Evolutionary conservation across 1,140 invertebrate species (phyloP).

Genomic region (Camponotus vicinus): DNA sequence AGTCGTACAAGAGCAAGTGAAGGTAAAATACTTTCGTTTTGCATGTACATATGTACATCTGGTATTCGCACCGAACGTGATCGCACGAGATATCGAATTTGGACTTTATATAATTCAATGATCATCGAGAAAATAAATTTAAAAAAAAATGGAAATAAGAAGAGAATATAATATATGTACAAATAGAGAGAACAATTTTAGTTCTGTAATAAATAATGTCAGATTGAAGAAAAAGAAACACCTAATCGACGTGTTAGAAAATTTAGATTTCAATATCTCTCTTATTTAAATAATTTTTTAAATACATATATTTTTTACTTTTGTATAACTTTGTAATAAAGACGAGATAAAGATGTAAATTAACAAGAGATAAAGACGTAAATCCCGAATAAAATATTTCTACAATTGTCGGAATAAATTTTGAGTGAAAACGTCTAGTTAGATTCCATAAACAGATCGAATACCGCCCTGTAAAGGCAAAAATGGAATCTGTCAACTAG

Average conservation of each 20-base stretch:
- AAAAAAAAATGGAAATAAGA: neutral
- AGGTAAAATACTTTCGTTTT: conserved; percentile 59
- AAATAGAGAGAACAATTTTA: neutral
- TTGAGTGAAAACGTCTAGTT: neutral
- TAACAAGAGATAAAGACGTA: neutral
- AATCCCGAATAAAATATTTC: neutral
- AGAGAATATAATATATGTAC: neutral
- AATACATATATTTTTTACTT: neutral
- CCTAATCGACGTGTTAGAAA: neutral
- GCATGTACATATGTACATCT: neutral
- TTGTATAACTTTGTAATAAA: neutral
- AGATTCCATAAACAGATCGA: neutral
- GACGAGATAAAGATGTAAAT: neutral
- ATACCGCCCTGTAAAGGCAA: neutral
- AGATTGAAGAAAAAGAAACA: neutral
- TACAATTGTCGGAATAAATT: neutral
- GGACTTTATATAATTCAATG: neutral
- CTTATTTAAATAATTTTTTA: neutral
- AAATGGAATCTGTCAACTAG: conserved; percentile 5
- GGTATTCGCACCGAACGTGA: conserved; percentile 15
- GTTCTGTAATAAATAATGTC: neutral
- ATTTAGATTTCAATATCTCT: neutral
- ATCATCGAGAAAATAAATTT: neutral
- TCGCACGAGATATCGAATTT: neutral
- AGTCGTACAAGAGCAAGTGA: conserved; percentile 29